Evolutionary conservation across 1,140 invertebrate genomes (phyloP), one percentile per base, ranked within the genome.

Genomic region (Cotesia typhae): DNA sequence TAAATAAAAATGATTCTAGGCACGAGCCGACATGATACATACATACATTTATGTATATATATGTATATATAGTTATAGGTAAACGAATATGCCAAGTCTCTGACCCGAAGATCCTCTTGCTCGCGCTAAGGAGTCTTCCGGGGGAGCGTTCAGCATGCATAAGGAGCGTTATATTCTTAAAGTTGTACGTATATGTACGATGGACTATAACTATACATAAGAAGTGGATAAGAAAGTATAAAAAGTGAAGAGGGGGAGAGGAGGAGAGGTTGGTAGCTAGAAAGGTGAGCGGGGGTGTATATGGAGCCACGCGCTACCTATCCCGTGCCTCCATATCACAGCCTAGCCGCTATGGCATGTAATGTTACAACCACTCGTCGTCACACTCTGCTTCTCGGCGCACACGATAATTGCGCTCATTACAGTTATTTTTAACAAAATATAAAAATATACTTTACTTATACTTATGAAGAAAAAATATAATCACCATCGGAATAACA

Each of bases 381-480:
- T 85, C 81, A 84, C 83, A 85, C 84, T 85, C 84, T 85, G 84
- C 83, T 85, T 84, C 81, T 72, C 78, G 74, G 81, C 80, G 84
- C 84, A 81, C 84, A 85, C 81, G 84, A 84, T 84, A 85, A 85
- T 85, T 85, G 81, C 83, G 73, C 81, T 85, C 83, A 85, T 84
- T 84, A 84, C 83, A 82, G 82, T 85, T 85, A 84, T 85, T 84
- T 84, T 81, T 83, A 84, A 85, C 28, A 84, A 69, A 73, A 66
- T 64, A 4, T 20, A 66, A 74, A 20, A 68, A 57, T 14, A 65
- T 47, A 67, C 37, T 69, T 63, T 36, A 41, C 28, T 28, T 28
- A 28, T 28, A 28, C 28, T 28, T 28, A 28, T 28, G 1, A 73
- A 37, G 20, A 20, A 67, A 36, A 74, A 36, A 74, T 67, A 67